phyloP scores from a whole-genome alignment of 2,797 vertebrate species.

The Phrynocephalus forsythii region DNA sequence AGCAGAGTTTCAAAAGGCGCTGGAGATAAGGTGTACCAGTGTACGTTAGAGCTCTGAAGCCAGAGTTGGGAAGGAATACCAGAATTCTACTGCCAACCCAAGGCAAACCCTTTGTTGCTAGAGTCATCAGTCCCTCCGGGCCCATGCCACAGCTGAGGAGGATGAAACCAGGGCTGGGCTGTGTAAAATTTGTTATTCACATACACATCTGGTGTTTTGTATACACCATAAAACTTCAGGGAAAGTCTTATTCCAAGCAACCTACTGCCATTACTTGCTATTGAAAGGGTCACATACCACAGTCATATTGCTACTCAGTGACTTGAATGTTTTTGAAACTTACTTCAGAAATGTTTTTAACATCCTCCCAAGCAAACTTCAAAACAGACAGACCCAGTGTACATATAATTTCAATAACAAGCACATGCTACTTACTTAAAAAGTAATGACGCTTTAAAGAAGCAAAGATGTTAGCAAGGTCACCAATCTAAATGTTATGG shows the following conservation, averaged over 20 bases:
- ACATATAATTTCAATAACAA: too few species aligned
- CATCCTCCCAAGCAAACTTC: too few species aligned
- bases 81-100: neutral
- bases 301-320: neutral
- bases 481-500: too few species aligned
- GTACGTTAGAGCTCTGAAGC: neutral
- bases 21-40: neutral
- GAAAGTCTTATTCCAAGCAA: neutral
- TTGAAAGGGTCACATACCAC: neutral
- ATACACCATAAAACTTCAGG: neutral
- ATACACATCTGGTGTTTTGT: slow-evolving; percentile 5
- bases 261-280: neutral
- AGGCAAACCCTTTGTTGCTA: neutral
- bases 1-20: neutral
- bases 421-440: too few species aligned
- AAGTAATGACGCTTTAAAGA: too few species aligned
- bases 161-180: neutral
- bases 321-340: neutral
- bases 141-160: neutral
- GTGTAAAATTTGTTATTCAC: neutral
- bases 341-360: neutral
- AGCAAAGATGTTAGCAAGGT: too few species aligned
- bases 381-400: too few species aligned
- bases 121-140: neutral
- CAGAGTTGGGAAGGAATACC: neutral